Evolutionary conservation across 2,113 vertebrate species (phyloP), one percentile per base, ranked within the genome.

Genomic region (Bubo scandiacus): DNA sequence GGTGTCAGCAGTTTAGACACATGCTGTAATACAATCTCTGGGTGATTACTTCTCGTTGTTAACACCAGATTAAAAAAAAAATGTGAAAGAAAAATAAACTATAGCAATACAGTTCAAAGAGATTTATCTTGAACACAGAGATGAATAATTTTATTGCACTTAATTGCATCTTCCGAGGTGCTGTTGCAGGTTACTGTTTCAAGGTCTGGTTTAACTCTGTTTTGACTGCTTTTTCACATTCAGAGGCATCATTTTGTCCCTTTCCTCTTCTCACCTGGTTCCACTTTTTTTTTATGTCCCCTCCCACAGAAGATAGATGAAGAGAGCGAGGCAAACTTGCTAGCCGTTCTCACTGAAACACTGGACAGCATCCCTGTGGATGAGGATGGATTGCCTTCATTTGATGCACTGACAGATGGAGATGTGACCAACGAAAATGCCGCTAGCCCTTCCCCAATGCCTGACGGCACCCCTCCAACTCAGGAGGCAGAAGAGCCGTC

Each of bases 361-460:
- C 98, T 99, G 99, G 99, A 99, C 98, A 99, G 99, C 98, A 99
- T 99, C 98, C 99, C 99, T 47, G 99, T 99, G 99, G 99, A 99
- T 97, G 99, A 99, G 98, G 99, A 99, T 98, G 99, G 99, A 98
- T 98, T 99, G 98, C 99, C 99, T 98, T 99, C 99, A 80, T 99
- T 99, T 98, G 99, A 99, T 98, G 99, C 99, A 78, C 98, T 99
- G 99, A 99, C 99, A 98, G 99, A 99, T 98, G 99, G 99, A 98
- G 99, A 99, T 98, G 99, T 99, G 99, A 99, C 99, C 98, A 99
- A 98, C 86, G 99, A 99, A 98, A 99, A 99, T 98, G 99, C 99
- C 97, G 90, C 98, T 98, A 99, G 99, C 98, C 99, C 99, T 98
- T 99, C 99, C 92, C 99, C 99, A 95, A 98, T 99, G 98, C 99